Base-by-base conservation (phyloP, 2,797 vertebrate species). In the Gallinago solitaria region DNA sequence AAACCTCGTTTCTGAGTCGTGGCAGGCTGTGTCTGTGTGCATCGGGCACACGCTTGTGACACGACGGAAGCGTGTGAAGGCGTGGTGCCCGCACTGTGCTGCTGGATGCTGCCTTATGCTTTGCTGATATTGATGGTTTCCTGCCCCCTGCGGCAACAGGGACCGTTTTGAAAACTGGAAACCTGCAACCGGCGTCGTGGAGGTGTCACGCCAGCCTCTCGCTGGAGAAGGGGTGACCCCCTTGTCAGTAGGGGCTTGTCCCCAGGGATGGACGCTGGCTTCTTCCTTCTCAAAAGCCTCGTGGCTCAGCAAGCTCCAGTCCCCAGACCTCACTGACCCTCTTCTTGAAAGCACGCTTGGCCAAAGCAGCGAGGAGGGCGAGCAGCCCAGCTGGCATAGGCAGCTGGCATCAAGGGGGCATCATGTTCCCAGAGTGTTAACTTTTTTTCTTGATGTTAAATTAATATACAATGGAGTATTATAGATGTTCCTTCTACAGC, bases 1-100 rank as follows among this genome's bases (percentile, higher is more conserved):
- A 67, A 54, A 8, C 15, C 27, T 25, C 12, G 2, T 51, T 67
- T 84, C 64, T 70, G 59, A 71, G 75, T 61, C 43, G n/a, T 11
- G 1, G 3, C 53, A 35, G 65, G 11, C 59, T n/a, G 17, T 17
- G 59, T 2, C 3, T 5, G 18, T 0, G 0, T 21, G 30, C 21
- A 5, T 50, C 6, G 4, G 14, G 32, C 45, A 28, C 3, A 3
- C 0, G 1, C 9, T 10, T 9, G 28, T 32, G 91, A 56, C 51
- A 24, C 15, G 20, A 9, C 32, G 17, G 17, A 35, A 30, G 5
- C 0, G 3, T 11, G 32, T 30, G 63, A 15, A 41, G 0, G 6
- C 0, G 1, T 9, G 64, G 5, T 18, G 32, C 50, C 14, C 1
- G 4, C 21, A 0, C 6, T 6, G 43, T 7, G 1, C 37, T 16